Base-by-base conservation (phyloP, 2,113 vertebrate genomes). In the Thinocorus orbignyianus region DNA sequence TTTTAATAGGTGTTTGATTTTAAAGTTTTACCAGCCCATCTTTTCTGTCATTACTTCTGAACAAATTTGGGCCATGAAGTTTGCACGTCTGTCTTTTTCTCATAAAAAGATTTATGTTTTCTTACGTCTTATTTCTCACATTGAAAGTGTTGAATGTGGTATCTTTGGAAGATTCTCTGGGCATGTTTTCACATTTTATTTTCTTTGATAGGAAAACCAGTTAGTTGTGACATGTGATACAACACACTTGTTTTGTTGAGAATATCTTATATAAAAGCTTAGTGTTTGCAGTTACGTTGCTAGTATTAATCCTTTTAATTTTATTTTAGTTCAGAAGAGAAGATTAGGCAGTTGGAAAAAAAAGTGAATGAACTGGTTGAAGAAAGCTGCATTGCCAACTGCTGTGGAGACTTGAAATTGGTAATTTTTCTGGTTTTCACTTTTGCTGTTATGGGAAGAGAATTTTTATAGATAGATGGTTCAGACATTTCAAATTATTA, bases 341-440 rank as follows among this genome's bases (percentile, higher is more conserved):
- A 99, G 95, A 98, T 99, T 86, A 99, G 98, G 97, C 99, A 99
- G 60, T 94, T 99, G 96, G 99, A 99, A 97, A 99, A 99, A 98
- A 99, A 98, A 97, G 99, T 99, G 65, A 99, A 99, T 76, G 99
- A 99, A 64, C 96, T 99, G 93, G 98, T 99, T 81, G 98, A 99
- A 97, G 99, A 99, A 98, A 99, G 99, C 97, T 99, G 99, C 96
- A 96, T 99, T 95, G 99, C 99, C 23, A 98, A 98, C 86, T 98
- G 98, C 92, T 97, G 81, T 76, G 99, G 99, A 90, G 98, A 99
- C 94, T 96, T 99, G 85, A 99, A 99, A 90, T 96, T 98, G 99
- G 99, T 99, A 95, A 96, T 98, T 95, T 86, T 86, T 48, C 51
- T 87, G 35, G 7, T 39, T 95, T 96, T 92, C 26, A 48, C 41